Percentiles rank a stretch among this genome's conserved stretches.
Evolutionary conservation across 2,797 vertebrate species (phyloP).

Genomic region (Astyanax mexicanus): DNA sequence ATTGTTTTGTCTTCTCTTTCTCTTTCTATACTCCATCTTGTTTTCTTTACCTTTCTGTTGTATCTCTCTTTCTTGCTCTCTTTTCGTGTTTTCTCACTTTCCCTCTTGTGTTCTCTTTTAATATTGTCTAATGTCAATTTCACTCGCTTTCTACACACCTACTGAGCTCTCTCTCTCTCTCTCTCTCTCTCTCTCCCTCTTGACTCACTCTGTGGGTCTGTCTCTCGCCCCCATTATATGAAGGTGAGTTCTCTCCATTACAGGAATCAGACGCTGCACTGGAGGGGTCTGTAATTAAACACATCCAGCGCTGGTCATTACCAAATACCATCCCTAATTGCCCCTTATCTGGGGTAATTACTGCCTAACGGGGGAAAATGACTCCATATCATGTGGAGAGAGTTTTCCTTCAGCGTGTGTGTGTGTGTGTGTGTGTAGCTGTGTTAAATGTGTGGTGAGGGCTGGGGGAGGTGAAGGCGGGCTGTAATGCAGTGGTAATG

Average conservation of each 20-base stretch:
- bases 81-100: neutral
- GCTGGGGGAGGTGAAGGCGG: constrained; percentile 41
- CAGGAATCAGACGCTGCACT: constrained; percentile 72
- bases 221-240: constrained; percentile 62
- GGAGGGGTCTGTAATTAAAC: constrained; percentile 81
- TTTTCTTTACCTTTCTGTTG: neutral
- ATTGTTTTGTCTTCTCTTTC: too few relatives aligned
- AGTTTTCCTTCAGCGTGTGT: constrained; percentile 38
- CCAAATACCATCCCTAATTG: constrained; percentile 81
- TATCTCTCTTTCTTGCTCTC: neutral
- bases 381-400: constrained; percentile 61
- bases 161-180: neutral
- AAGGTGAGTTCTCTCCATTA: constrained; percentile 72
- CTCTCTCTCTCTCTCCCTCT: constrained; percentile 43
- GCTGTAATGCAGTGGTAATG: constrained; percentile 44
- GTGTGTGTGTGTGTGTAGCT: constrained; percentile 45
- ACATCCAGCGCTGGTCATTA: constrained; percentile 83
- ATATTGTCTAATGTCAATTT: too few relatives aligned
- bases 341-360: constrained; percentile 81
- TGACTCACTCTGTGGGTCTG: constrained; percentile 44
- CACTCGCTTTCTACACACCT: neutral
- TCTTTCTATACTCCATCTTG: neutral
- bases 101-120: too few relatives aligned
- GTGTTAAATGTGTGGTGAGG: constrained; percentile 45
- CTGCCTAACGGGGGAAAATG: constrained; percentile 72